Conservation (phyloP, 1,140 invertebrate species). For the Helicoverpa armigera region DNA sequence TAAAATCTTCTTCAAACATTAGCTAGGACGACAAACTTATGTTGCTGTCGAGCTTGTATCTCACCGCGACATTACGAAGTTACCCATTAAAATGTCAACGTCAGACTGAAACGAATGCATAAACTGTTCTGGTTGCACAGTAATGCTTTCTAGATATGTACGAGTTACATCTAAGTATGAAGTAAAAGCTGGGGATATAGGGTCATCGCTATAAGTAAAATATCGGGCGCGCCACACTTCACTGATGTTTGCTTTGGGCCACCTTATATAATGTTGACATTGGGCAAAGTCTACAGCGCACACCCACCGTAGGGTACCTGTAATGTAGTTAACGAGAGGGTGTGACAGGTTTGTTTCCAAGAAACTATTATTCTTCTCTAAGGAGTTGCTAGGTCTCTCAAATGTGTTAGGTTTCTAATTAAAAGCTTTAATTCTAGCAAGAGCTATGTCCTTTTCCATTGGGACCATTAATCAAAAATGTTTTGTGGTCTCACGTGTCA, state of each 20-base stretch:
- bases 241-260: slow-evolving; percentile 32
- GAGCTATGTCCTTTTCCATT: too few species aligned
- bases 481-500: too few species aligned
- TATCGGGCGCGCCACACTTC: slow-evolving; percentile 31
- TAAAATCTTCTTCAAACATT: slow-evolving; percentile 18
- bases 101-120: slow-evolving; percentile 15
- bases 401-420: background rate
- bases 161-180: background rate
- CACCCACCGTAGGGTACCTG: slow-evolving; percentile 20
- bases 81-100: slow-evolving; percentile 25
- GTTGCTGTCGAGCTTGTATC: slow-evolving; percentile 29
- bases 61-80: slow-evolving; percentile 14
- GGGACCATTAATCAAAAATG: too few species aligned
- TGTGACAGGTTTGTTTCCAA: slow-evolving; percentile 22
- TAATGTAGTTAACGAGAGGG: slow-evolving; percentile 32
- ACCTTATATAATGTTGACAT: slow-evolving; percentile 36
- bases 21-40: slow-evolving; percentile 32
- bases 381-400: background rate
- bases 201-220: slow-evolving; percentile 18
- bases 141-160: slow-evolving; percentile 13
- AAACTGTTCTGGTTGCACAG: background rate
- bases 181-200: slow-evolving; percentile 2
- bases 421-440: too few species aligned
- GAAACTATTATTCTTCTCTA: background rate
- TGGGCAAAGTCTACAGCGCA: slow-evolving; percentile 32